Percentiles rank a stretch among this genome's conserved stretches.
phyloP scores from a whole-genome alignment of 1,140 invertebrate genomes.

The Doryteuthis pealeii region DNA sequence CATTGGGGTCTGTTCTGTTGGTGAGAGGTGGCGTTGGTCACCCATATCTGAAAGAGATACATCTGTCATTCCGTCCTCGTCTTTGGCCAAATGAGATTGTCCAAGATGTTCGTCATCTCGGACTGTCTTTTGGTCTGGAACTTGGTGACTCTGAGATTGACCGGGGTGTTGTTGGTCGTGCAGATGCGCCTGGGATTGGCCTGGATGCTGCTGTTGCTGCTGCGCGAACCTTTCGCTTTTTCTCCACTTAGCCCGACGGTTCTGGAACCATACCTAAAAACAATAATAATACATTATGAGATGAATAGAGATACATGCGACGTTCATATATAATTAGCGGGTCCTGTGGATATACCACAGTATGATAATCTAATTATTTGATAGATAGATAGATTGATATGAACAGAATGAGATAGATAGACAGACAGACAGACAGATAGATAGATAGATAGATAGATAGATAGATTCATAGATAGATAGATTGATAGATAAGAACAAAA shows the following conservation, averaged over 20 bases:
- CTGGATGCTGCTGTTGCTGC: slow-evolving; percentile 66
- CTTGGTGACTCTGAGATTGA: slow-evolving; percentile 15
- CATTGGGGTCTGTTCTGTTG: slow-evolving; percentile 1
- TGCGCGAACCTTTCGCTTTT: slow-evolving; percentile 67
- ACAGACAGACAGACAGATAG: too few relatives aligned
- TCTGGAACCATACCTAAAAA: slow-evolving; percentile 97
- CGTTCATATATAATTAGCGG: slow-evolving; percentile 1
- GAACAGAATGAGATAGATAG: too few relatives aligned
- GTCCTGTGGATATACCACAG: too few relatives aligned
- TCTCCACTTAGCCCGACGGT: slow-evolving; percentile 96
- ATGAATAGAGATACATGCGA: not conserved
- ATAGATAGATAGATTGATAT: too few relatives aligned
- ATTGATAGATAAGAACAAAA: too few relatives aligned
- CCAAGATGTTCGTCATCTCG: slow-evolving; percentile 21
- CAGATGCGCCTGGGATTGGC: slow-evolving; percentile 28
- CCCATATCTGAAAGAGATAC: not conserved
- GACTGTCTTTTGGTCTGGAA: not conserved
- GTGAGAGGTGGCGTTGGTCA: not conserved
- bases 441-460: too few relatives aligned
- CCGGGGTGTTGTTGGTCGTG: slow-evolving; percentile 19
- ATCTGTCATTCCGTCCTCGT: not conserved
- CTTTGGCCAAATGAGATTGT: not conserved
- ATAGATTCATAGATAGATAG: too few relatives aligned
- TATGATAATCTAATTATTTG: too few relatives aligned
- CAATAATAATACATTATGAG: not conserved